Evolutionary conservation across 2,888 invertebrate genomes (phyloP).

Genomic region (Tillus elongatus): DNA sequence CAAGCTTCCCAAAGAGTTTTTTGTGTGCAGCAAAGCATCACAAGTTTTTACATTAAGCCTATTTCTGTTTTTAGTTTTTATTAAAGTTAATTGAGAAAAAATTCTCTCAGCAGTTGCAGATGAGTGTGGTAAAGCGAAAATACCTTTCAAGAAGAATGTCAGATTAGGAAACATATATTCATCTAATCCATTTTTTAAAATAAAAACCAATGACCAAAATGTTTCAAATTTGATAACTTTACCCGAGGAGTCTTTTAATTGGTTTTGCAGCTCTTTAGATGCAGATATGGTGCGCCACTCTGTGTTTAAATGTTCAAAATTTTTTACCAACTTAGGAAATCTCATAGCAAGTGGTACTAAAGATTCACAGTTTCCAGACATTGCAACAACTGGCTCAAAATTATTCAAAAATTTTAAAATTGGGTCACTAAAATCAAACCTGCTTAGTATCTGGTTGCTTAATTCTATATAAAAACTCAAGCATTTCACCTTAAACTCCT

Average conservation of each 20-base stretch:
- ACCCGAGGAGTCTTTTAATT: too few species aligned
- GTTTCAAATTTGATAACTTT: neutral
- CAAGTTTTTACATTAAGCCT: too few species aligned
- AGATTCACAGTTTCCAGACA: slow-evolving; percentile 4
- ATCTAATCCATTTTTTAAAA: slow-evolving; percentile 8
- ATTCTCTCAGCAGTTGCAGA: slow-evolving; percentile 11
- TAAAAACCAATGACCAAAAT: slow-evolving; percentile 9
- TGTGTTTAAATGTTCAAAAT: slow-evolving; percentile 7
- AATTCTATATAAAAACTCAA: slow-evolving; percentile 19
- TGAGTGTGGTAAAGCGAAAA: slow-evolving; percentile 10
- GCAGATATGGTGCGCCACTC: slow-evolving; percentile 6
- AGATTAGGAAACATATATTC: slow-evolving; percentile 10
- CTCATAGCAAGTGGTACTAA: slow-evolving; percentile 3
- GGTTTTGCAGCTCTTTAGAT: slow-evolving; percentile 1
- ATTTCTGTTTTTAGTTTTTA: slow-evolving; percentile 10
- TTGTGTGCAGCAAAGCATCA: too few species aligned
- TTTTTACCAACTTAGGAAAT: slow-evolving; percentile 7
- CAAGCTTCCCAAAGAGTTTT: too few species aligned
- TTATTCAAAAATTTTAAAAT: slow-evolving; percentile 15
- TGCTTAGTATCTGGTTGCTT: slow-evolving; percentile 16
- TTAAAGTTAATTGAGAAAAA: slow-evolving; percentile 10
- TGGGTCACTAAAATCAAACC: slow-evolving; percentile 17
- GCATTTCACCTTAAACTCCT: slow-evolving; percentile 12
- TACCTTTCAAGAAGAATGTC: slow-evolving; percentile 7
- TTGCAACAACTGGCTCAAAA: slow-evolving; percentile 11